These are phyloP conservation scores for Ophthalmolycus amberensis DNA, from an alignment of 2,113 vertebrate genomes.

Conservation along the genomic window DNA sequence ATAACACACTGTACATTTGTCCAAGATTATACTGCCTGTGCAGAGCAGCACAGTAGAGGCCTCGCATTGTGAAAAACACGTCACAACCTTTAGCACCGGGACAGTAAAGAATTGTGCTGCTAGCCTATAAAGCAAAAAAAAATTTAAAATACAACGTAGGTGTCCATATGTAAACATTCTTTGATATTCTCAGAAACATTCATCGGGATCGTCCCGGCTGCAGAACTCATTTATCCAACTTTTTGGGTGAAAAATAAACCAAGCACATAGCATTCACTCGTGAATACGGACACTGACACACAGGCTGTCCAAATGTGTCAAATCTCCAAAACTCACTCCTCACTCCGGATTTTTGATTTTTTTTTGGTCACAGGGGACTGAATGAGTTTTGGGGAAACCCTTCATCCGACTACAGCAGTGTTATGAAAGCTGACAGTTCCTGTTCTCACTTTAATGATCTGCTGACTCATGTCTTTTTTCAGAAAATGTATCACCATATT, in stretches of 20 bases:
- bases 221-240: background rate
- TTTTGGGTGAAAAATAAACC: conserved; percentile 12
- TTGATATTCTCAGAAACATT: conserved; percentile 42
- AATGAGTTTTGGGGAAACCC: background rate
- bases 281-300: background rate
- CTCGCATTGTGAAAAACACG: conserved; percentile 42
- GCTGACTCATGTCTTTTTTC: conserved; percentile 15
- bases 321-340: background rate
- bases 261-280: background rate
- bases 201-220: background rate
- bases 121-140: conserved; percentile 31
- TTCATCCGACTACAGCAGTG: background rate
- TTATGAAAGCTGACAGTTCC: conserved; percentile 4
- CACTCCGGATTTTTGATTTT: too few species aligned
- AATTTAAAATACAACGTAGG: conserved; percentile 12
- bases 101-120: conserved; percentile 66
- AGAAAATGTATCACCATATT: conserved; percentile 1
- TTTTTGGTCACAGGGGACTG: background rate
- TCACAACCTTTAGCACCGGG: conserved; percentile 62
- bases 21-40: conserved; percentile 52
- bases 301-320: background rate
- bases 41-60: conserved; percentile 40
- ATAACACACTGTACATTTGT: conserved; percentile 71
- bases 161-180: conserved; percentile 66
- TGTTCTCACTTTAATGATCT: conserved; percentile 5